A percentile compares a stretch with the other conserved stretches of the same genome.
Conservation (phyloP, 2,797 vertebrate genomes). For the Megaceryle alcyon region DNA sequence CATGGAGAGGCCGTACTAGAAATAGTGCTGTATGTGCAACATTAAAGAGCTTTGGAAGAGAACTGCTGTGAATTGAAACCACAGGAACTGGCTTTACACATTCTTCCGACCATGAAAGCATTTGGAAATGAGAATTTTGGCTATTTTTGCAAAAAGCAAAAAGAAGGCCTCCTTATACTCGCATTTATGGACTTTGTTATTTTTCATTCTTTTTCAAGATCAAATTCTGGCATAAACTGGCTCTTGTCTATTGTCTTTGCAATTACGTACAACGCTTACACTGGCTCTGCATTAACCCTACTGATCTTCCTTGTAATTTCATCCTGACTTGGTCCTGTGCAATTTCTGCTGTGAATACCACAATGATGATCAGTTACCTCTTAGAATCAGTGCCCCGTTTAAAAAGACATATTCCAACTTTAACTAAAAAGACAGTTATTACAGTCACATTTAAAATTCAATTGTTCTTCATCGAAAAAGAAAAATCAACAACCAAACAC, state of each 20-base stretch:
- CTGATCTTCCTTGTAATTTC: background rate
- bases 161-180: background rate
- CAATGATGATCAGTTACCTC: background rate
- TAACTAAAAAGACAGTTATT: conserved; percentile 4
- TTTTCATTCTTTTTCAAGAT: conserved; percentile 5
- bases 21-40: background rate
- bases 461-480: background rate
- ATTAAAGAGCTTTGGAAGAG: background rate
- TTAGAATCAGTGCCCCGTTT: background rate
- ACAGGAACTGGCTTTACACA: conserved; percentile 7
- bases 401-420: background rate
- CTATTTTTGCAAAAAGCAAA: background rate
- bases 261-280: background rate
- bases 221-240: background rate
- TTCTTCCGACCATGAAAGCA: conserved; percentile 1
- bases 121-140: conserved; percentile 2
- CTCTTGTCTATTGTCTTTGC: conserved; percentile 10
- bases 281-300: background rate
- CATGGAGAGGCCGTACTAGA: conserved; percentile 9
- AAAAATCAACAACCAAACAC: background rate
- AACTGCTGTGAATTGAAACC: background rate
- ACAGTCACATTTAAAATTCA: background rate
- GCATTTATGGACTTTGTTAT: background rate
- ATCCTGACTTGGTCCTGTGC: background rate
- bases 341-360: background rate